phyloP scores from a whole-genome alignment of 2,888 invertebrate species.

The Tubulanus polymorphus region DNA sequence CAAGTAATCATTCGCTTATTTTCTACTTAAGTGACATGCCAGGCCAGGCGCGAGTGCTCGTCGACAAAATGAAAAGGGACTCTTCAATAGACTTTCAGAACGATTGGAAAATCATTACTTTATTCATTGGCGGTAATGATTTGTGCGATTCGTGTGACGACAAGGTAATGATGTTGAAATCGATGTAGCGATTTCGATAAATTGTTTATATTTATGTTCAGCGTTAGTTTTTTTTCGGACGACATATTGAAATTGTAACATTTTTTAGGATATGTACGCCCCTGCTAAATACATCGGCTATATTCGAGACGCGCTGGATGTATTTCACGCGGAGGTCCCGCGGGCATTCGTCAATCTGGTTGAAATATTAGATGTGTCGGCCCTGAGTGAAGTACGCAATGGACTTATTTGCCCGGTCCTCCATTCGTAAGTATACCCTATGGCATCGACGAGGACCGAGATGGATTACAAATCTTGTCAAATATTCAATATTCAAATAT shows the following conservation, averaged over 20 bases:
- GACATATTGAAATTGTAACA: no score
- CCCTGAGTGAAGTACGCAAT: slow-evolving; percentile 25
- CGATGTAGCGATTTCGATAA: no score
- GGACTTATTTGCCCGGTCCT: slow-evolving; percentile 32
- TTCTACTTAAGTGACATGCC: slow-evolving; percentile 30
- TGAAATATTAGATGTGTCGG: slow-evolving; percentile 41
- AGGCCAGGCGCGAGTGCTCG: slow-evolving; percentile 27
- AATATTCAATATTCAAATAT: no score
- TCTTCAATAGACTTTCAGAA: slow-evolving; percentile 31
- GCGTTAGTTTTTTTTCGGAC: no score
- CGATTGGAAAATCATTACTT: slow-evolving; percentile 48
- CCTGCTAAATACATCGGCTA: slow-evolving; percentile 26
- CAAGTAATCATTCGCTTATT: background rate
- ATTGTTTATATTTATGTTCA: no score
- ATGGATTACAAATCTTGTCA: no score
- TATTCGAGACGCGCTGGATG: slow-evolving; percentile 37
- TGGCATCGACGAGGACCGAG: no score
- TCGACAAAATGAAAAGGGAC: slow-evolving; percentile 30
- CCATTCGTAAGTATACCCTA: slow-evolving; percentile 26
- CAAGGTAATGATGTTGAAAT: no score
- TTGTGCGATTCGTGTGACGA: slow-evolving; percentile 43
- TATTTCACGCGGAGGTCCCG: slow-evolving; percentile 41
- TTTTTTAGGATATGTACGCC: slow-evolving; percentile 25
- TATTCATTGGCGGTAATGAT: slow-evolving; percentile 49
- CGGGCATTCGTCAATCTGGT: slow-evolving; percentile 47